Percentiles rank a stretch among this genome's conserved stretches.
Conservation (phyloP, 2,113 vertebrate genomes). For the Barnardius zonarius region DNA sequence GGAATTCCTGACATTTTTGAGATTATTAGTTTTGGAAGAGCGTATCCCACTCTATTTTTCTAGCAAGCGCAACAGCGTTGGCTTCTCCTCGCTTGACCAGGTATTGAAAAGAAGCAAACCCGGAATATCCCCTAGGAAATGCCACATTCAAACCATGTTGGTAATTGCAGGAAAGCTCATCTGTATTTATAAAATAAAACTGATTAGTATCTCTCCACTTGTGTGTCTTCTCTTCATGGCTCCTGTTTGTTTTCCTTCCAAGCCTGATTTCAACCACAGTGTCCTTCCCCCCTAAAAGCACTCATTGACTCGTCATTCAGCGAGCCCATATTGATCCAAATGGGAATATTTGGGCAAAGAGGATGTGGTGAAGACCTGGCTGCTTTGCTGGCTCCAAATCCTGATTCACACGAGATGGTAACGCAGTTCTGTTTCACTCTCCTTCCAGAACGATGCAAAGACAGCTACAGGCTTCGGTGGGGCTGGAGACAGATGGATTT, state of each 20-base stretch:
- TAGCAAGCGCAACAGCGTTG: conserved; percentile 62
- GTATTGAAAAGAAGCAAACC: conserved; percentile 67
- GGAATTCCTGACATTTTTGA: conserved; percentile 58
- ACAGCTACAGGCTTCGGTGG: neutral
- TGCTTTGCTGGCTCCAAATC: neutral
- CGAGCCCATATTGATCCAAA: too few species aligned
- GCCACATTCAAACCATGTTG: conserved; percentile 62
- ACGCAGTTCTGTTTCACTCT: neutral
- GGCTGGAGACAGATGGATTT: neutral
- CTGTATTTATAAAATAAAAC: conserved; percentile 79
- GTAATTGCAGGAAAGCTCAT: conserved; percentile 69
- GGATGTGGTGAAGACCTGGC: neutral
- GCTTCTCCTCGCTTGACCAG: conserved; percentile 67
- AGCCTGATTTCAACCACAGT: neutral
- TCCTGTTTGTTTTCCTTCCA: neutral
- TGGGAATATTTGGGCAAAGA: neutral
- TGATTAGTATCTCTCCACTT: conserved; percentile 68
- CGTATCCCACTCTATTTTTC: conserved; percentile 68
- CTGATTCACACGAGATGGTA: neutral
- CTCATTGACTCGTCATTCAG: neutral
- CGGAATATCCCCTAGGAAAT: conserved; percentile 51
- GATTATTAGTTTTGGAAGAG: conserved; percentile 73
- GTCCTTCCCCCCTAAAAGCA: neutral
- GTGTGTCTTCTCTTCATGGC: conserved; percentile 46
- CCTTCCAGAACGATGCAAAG: neutral